A percentile compares a stretch with the other conserved stretches of the same genome.
These are phyloP conservation scores for Pseudochirops corinnae DNA, from an alignment of 2,797 vertebrate species.

Conservation along the genomic window DNA sequence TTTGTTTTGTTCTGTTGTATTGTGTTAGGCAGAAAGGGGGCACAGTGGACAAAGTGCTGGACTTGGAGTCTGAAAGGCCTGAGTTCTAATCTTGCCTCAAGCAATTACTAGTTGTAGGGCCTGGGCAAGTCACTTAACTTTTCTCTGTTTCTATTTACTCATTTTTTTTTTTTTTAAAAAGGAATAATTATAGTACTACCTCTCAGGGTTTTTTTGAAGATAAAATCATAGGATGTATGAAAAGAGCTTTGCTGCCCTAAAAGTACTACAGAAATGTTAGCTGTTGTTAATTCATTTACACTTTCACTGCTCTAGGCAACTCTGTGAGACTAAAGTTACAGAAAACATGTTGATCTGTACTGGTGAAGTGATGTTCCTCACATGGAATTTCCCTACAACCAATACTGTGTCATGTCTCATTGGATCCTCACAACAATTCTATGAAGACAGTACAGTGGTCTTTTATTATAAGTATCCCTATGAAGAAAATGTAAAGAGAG, in stretches of 20 bases:
- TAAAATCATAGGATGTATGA: background rate
- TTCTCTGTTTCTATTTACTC: background rate
- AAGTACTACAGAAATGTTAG: background rate
- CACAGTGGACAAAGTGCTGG: background rate
- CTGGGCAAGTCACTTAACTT: background rate
- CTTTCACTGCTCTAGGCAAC: background rate
- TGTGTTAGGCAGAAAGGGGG: background rate
- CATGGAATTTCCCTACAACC: background rate
- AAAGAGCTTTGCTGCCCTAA: background rate
- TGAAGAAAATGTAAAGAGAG: background rate
- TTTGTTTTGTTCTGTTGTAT: background rate
- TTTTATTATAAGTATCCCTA: background rate
- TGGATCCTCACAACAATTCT: background rate
- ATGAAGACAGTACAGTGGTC: background rate
- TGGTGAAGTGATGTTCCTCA: background rate
- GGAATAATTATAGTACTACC: background rate
- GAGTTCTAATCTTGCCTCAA: background rate
- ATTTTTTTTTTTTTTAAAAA: background rate
- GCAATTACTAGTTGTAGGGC: background rate
- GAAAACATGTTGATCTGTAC: background rate
- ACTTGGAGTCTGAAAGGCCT: background rate
- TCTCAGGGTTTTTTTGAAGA: background rate
- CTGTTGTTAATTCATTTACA: background rate
- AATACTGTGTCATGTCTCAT: background rate
- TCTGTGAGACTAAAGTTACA: background rate